Base-by-base conservation (phyloP, 1,140 invertebrate genomes). In the Coptotermes formosanus region DNA sequence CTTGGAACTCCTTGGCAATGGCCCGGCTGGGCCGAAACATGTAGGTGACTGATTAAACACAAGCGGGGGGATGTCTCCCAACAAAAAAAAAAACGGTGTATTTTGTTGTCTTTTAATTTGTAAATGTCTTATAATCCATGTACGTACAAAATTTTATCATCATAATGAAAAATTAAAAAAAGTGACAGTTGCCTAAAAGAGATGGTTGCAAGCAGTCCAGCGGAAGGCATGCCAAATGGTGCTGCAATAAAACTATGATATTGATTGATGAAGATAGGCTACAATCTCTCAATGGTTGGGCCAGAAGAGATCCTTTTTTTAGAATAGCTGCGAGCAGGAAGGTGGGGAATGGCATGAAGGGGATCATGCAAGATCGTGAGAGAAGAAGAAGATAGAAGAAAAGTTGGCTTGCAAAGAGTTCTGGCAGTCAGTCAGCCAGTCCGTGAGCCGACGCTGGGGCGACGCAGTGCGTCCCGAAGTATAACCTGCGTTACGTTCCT, bases 231-330 rank as follows among this genome's bases (percentile, higher is more conserved):
- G 64, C 64, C 64, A 75, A 75, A 30, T 75, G 25, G n/a, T n/a
- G 64, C 16, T 30, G 64, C 64, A 75, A 75, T n/a, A 75, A 75
- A 75, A 75, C 64, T 75, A 75, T 75, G 64, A 75, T 75, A 6
- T 75, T 30, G 64, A 75, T 30, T 16, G 64, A 75, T n/a, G 64
- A 75, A 75, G 64, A 30, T 75, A 75, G 25, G 64, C 64, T 30
- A n/a, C 64, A 75, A 75, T 75, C 64, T 75, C 64, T 75, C 64
- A 75, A 75, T 75, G 64, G 64, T 75, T 75, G 64, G 64, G 25
- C 64, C 64, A 75, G n/a, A 75, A 75, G 30, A n/a, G 19, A 75
- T 75, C 25, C 64, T 75, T 75, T 30, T 75, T 75, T 75, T 75
- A 75, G 64, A 25, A n/a, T 75, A 75, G 64, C 64, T 9, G n/a